Conservation (phyloP, 2,888 invertebrate genomes). For the Entomobrya multifasciata region DNA sequence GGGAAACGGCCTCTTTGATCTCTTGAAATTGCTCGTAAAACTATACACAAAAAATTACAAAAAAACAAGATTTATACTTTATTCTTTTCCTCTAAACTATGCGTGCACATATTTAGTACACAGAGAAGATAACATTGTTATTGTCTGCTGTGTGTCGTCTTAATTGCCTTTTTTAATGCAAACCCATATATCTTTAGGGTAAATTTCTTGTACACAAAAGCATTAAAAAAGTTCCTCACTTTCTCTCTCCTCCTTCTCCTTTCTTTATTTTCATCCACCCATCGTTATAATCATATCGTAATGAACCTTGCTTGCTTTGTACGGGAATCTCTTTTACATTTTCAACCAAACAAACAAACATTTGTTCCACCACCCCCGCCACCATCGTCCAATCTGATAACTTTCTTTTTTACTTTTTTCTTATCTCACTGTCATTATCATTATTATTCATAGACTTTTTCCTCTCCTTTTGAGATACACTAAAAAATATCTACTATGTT, state of each 20-base stretch:
- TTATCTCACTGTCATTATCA: slow-evolving; percentile 68
- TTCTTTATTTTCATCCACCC: background rate
- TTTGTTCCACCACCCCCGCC: background rate
- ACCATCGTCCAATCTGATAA: slow-evolving; percentile 18
- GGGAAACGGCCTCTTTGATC: slow-evolving; percentile 93
- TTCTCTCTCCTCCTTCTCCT: background rate
- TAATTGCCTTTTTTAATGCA: slow-evolving; percentile 42
- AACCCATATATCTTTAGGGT: slow-evolving; percentile 1
- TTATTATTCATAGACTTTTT: slow-evolving; percentile 71
- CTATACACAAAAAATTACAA: slow-evolving; percentile 83
- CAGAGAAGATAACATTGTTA: slow-evolving; percentile 25
- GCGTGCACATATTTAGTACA: too few relatives aligned
- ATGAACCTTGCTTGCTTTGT: slow-evolving; percentile 20
- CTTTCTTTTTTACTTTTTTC: background rate
- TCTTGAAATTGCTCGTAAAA: slow-evolving; percentile 99
- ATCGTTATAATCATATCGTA: slow-evolving; percentile 11
- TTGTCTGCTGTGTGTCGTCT: background rate
- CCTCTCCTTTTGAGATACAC: slow-evolving; percentile 15
- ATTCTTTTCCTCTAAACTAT: background rate
- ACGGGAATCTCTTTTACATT: too few relatives aligned
- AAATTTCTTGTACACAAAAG: background rate
- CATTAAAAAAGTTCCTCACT: background rate
- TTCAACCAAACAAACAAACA: too few relatives aligned
- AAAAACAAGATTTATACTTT: background rate
- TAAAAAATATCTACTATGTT: slow-evolving; percentile 34